Percentiles rank a stretch among this genome's conserved stretches.
Evolutionary conservation across 1,140 invertebrate genomes (phyloP).

Genomic region (Aphaenogaster rudis): DNA sequence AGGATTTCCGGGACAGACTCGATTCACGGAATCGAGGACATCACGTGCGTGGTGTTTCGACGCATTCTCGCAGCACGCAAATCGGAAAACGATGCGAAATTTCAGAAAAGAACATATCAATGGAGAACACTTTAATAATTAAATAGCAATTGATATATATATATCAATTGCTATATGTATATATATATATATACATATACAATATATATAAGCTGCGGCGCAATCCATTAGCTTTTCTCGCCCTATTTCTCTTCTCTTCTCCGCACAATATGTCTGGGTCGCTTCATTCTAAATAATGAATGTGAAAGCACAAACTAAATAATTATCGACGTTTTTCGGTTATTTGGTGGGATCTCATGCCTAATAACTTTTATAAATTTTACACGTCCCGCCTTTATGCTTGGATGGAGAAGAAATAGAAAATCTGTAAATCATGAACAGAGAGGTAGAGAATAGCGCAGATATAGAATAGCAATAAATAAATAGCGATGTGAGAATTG

Average conservation of each 20-base stretch:
- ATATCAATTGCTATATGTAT: background rate
- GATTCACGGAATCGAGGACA: background rate
- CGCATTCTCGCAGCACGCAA: background rate
- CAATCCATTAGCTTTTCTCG: background rate
- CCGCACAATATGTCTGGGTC: conserved; percentile 2
- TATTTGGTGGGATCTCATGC: no score
- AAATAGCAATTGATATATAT: background rate
- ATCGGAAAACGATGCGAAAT: background rate
- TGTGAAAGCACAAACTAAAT: background rate
- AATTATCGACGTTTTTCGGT: no score
- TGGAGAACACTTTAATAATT: background rate
- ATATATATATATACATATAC: no score
- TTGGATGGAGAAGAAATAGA: no score
- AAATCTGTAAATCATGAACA: no score
- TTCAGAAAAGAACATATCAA: background rate
- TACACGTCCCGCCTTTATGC: no score
- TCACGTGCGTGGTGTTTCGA: background rate
- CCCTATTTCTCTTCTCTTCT: background rate
- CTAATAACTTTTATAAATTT: no score
- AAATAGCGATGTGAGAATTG: background rate
- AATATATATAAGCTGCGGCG: no score
- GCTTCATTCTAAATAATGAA: background rate
- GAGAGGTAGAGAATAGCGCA: no score
- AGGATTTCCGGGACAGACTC: background rate
- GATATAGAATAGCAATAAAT: no score